A percentile compares a stretch with the other conserved stretches of the same genome.
These are phyloP conservation scores for Euplagia quadripunctaria DNA, from an alignment of 2,888 invertebrate species.

Conservation along the genomic window DNA sequence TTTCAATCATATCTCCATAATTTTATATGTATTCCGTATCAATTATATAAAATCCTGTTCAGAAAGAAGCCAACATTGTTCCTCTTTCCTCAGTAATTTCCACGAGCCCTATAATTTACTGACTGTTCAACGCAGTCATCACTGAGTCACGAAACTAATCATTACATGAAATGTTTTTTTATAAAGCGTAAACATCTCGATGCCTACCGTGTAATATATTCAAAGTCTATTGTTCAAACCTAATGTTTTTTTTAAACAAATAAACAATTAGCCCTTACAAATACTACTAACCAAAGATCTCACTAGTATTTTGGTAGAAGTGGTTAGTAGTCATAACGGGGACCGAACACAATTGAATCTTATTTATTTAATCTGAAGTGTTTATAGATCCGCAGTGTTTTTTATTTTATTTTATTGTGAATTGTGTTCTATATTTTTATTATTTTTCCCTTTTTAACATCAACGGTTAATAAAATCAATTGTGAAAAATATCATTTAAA, in stretches of 20 bases:
- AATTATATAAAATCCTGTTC: too few relatives aligned
- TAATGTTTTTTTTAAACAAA: neutral
- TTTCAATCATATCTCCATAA: too few relatives aligned
- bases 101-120: neutral
- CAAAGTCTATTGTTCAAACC: constrained; percentile 4
- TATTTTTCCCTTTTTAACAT: neutral
- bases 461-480: neutral
- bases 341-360: constrained; percentile 5
- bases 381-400: neutral
- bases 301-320: constrained; percentile 7
- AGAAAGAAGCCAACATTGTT: neutral
- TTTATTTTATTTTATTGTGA: constrained; percentile 9
- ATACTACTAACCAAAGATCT: neutral
- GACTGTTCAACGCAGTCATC: neutral
- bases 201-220: neutral
- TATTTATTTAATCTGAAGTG: neutral
- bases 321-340: neutral
- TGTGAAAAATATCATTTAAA: neutral
- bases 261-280: constrained; percentile 9
- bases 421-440: neutral
- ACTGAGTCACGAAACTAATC: neutral
- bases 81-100: neutral
- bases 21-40: neutral
- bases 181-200: neutral
- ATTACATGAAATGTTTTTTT: neutral